Conservation (phyloP, 2,113 vertebrate genomes). For the Hippoglossus stenolepis region DNA sequence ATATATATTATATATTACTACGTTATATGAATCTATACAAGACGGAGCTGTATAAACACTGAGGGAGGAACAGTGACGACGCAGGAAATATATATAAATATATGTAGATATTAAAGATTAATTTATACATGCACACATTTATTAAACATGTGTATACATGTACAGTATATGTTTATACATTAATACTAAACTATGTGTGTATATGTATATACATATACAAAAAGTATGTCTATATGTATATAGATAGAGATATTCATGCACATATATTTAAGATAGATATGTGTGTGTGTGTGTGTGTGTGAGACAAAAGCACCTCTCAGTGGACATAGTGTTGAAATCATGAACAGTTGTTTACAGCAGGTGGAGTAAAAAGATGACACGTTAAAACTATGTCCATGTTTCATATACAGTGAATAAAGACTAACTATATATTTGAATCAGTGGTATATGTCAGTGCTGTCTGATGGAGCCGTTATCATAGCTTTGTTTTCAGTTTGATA, state of each 20-base stretch:
- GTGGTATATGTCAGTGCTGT: not conserved
- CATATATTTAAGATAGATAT: too few relatives aligned
- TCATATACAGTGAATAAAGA: not conserved
- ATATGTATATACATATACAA: not conserved
- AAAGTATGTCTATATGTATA: too few relatives aligned
- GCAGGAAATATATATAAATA: not conserved
- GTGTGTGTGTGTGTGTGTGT: not conserved
- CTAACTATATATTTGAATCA: too few relatives aligned
- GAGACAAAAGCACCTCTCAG: conserved; percentile 48
- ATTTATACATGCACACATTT: too few relatives aligned
- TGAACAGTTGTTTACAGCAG: not conserved
- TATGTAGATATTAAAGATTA: not conserved
- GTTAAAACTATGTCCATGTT: not conserved
- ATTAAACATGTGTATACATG: too few relatives aligned
- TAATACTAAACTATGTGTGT: too few relatives aligned
- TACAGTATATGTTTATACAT: not conserved
- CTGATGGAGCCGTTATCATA: not conserved
- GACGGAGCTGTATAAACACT: too few relatives aligned
- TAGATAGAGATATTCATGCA: too few relatives aligned
- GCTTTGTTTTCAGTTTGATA: not conserved
- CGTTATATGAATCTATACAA: too few relatives aligned
- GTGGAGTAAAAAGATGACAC: not conserved
- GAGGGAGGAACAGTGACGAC: too few relatives aligned
- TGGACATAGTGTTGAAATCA: conserved; percentile 28
- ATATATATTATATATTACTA: not conserved